Base-by-base conservation (phyloP, 2,113 vertebrate species). In the Bos javanicus region DNA sequence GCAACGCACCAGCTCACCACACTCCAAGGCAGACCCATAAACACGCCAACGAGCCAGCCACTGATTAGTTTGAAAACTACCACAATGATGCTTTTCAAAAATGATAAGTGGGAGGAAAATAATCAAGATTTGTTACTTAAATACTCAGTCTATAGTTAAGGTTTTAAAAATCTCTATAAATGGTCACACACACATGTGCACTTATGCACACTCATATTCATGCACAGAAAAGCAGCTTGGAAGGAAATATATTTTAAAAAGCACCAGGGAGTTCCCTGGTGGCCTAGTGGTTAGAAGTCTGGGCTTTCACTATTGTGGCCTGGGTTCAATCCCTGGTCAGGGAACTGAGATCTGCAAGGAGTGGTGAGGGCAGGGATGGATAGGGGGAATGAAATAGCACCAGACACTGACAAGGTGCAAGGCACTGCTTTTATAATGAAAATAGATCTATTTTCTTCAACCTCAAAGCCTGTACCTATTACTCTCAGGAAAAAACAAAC, bases 351-450 rank as follows among this genome's bases (percentile, higher is more conserved):
- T 33, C 48, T 50, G 48, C 48, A 81, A 52, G 78, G 16, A 6
- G 28, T 50, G 78, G 28, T 33, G 78, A 48, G 46, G 46, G 28
- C 36, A 71, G 19, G 67, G 67, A 23, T 26, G 71, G 48, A 25
- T 15, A 16, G 48, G 78, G 30, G 30, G 48, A 13, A 81, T 64
- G 17, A 74, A 82, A 93, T 0, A 95, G 59, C 28, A 81, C 59
- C 36, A 54, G 88, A 25, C 14, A 94, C 2, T 43, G 87, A 92
- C 25, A 90, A 17, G 15, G 50, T 81, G 3, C 25, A 92, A 84
- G n/a, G 17, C 10, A 60, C 90, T 94, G 67, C 21, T 83, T 94
- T 97, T 93, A 97, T 30, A 91, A 83, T 46, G n/a, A 94, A 96
- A 95, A 96, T 0, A 76, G 26, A 87, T 78, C 62, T 89, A 74